Base-by-base conservation (phyloP, 2,113 vertebrate genomes). In the Hucho hucho region DNA sequence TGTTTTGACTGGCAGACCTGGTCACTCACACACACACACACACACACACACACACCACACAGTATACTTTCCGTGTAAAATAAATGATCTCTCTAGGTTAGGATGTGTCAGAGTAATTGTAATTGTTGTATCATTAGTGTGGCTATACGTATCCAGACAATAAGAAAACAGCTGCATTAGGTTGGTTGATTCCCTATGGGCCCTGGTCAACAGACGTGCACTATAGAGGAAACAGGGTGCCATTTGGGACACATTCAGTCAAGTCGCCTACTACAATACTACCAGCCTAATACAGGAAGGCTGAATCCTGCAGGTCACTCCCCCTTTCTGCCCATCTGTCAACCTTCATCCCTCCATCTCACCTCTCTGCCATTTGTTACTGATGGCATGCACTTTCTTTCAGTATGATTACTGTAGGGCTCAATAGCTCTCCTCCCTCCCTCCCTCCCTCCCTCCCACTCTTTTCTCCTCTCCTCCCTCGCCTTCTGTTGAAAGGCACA, bases 361-460 rank as follows among this genome's bases (percentile, higher is more conserved):
- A 43, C 29, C 16, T 43, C 66, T 68, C 66, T 37, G 37, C 20
- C 66, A 67, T 67, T 20, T 67, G 65, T 67, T 67, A 37, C 16
- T 43, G 66, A 68, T 68, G 20, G 20, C 29, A 68, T 22, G 20
- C 18, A 6, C 9, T 6, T 32, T 68, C 16, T 68, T 7, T 68
- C 66, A 43, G 29, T 11, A 43, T 3, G 37, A 43, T 43, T 43
- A 43, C 37, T 43, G 37, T 43, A 43, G 37, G 2, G 37, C 37
- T 11, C 7, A 43, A 43, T 43, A 43, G 9, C 37, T 43, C 37
- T 43, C 37, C 37, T 43, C 9, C 9, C 9, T 37, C 7, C 32
- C 32, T n/a, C n/a, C n/a, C n/a, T n/a, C n/a, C 37, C 37, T 43
- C 9, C 9, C 9, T 37, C 7, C 32, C 32, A 9, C 64, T 32